Evolutionary conservation across 2,113 vertebrate species (phyloP).

Genomic region (Bungarus multicinctus): DNA sequence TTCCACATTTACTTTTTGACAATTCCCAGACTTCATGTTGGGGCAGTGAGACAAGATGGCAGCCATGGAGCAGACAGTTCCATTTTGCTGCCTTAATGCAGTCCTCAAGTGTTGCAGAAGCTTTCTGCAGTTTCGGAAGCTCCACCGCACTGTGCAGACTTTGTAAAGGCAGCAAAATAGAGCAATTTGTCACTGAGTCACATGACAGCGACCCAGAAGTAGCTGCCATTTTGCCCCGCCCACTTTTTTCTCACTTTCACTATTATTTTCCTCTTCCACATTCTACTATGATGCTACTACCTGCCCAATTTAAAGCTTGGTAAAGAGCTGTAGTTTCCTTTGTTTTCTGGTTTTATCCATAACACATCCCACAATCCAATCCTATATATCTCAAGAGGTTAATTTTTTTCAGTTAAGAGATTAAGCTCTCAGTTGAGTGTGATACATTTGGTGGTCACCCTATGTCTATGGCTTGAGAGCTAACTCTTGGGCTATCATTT

Average conservation of each 20-base stretch:
- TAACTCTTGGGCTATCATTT: neutral
- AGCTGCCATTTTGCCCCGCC: neutral
- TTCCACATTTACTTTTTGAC: neutral
- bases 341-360: neutral
- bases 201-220: neutral
- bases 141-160: neutral
- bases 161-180: neutral
- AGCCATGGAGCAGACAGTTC: neutral
- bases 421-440: neutral
- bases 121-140: neutral
- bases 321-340: neutral
- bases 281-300: neutral
- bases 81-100: neutral
- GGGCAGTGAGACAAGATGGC: neutral
- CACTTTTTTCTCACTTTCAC: neutral
- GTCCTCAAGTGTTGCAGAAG: neutral
- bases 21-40: neutral
- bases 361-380: neutral
- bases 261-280: neutral
- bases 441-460: neutral
- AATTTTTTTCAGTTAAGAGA: neutral
- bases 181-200: neutral
- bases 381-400: neutral
- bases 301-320: neutral
- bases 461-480: neutral